Conservation (phyloP, 2,113 vertebrate species). For the Hystrix brachyura region DNA sequence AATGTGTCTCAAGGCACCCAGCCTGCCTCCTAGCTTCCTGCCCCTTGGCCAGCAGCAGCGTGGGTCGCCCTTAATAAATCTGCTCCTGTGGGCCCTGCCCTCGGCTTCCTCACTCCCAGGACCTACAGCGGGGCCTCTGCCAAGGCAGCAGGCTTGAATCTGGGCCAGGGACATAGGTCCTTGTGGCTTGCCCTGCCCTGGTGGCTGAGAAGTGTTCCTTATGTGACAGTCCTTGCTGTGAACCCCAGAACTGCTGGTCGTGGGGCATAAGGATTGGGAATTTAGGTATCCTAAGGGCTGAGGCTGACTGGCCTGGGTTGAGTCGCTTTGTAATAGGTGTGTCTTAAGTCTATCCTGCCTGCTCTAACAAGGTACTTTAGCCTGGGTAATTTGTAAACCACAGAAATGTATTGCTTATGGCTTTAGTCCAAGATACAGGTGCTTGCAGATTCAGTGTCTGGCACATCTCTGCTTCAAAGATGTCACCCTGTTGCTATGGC, state of each 20-base stretch:
- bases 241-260: rapidly evolving
- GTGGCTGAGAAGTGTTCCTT: neutral
- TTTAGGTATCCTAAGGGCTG: neutral
- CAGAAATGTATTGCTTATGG: neutral
- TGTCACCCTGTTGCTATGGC: neutral
- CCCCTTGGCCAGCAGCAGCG: neutral
- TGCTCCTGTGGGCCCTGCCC: neutral
- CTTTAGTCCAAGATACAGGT: neutral
- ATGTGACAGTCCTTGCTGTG: neutral
- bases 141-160: rapidly evolving
- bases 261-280: neutral
- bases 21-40: neutral
- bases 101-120: rapidly evolving
- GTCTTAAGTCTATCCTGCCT: neutral
- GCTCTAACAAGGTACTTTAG: too few species aligned
- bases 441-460: neutral
- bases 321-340: neutral
- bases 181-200: too few species aligned
- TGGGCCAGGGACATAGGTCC: neutral
- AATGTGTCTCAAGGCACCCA: neutral
- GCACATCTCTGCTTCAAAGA: neutral
- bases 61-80: neutral
- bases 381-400: neutral
- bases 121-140: neutral
- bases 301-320: neutral